Conservation (phyloP, 2,888 invertebrate genomes). For the Rhimphoctona megacephalus region DNA sequence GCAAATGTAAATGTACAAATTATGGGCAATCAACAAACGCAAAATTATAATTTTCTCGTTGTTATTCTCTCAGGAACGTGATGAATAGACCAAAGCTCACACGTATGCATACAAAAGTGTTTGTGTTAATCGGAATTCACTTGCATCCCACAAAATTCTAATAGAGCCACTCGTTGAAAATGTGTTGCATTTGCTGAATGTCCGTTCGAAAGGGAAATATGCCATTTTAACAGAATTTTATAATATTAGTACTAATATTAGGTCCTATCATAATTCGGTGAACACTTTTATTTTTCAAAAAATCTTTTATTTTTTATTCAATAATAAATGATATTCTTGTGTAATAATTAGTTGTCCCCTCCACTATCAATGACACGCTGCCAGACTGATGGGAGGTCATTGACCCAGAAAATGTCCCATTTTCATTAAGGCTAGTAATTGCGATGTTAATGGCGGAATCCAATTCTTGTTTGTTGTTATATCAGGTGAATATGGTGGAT, state of each 20-base stretch:
- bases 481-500: too few species aligned
- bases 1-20: constrained; percentile 60
- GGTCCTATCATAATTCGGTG: too few species aligned
- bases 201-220: constrained; percentile 1
- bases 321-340: too few species aligned
- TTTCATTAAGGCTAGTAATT: too few species aligned
- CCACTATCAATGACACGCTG: too few species aligned
- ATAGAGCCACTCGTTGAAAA: constrained; percentile 19
- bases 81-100: constrained; percentile 21
- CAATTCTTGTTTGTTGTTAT: too few species aligned
- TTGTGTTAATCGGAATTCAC: constrained; percentile 7
- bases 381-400: too few species aligned
- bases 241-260: not conserved
- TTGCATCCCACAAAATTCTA: not conserved
- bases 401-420: too few species aligned
- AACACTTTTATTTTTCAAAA: too few species aligned
- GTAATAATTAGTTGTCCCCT: too few species aligned
- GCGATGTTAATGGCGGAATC: too few species aligned
- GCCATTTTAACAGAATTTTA: not conserved
- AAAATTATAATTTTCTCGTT: constrained; percentile 56
- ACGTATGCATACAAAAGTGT: not conserved
- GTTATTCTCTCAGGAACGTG: constrained; percentile 40
- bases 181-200: constrained; percentile 16
- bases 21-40: constrained; percentile 50
- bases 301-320: too few species aligned